These are phyloP conservation scores for Aplysia californica DNA, from an alignment of 1,140 invertebrate species.

Conservation along the genomic window DNA sequence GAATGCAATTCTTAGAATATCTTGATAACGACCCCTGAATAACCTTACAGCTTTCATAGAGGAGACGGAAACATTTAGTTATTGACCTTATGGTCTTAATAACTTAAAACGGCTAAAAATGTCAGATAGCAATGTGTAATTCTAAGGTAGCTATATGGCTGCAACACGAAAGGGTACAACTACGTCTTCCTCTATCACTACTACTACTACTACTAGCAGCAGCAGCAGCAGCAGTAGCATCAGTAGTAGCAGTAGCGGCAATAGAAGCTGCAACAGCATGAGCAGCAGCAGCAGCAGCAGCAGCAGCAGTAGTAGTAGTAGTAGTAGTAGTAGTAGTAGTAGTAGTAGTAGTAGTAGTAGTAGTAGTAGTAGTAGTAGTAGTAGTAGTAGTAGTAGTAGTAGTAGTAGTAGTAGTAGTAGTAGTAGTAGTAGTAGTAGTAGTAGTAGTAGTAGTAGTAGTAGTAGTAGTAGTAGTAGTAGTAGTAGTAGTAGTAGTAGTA, in stretches of 20 bases:
- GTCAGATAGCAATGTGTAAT: too few relatives aligned
- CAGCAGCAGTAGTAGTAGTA: conserved; percentile 8
- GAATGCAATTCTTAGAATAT: too few relatives aligned
- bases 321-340: conserved; percentile 12
- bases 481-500: conserved; percentile 17
- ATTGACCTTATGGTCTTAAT: too few relatives aligned
- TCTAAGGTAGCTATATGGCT: too few relatives aligned
- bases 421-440: conserved; percentile 12
- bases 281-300: background rate
- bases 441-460: conserved; percentile 9
- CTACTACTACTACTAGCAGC: background rate
- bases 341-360: conserved; percentile 6
- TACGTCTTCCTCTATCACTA: too few relatives aligned
- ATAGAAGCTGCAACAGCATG: background rate
- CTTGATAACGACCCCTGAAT: too few relatives aligned
- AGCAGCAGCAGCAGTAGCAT: background rate
- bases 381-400: conserved; percentile 12
- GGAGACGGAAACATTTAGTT: too few relatives aligned
- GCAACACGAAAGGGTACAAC: too few relatives aligned
- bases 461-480: conserved; percentile 28
- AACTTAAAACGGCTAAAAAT: too few relatives aligned
- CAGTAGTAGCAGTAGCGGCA: background rate
- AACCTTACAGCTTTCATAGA: too few relatives aligned
- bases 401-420: conserved; percentile 11
- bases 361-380: conserved; percentile 11